A percentile compares a stretch with the other conserved stretches of the same genome.
These are phyloP conservation scores for Catostomus latipinnis DNA, from an alignment of 2,797 vertebrate species.

Conservation along the genomic window DNA sequence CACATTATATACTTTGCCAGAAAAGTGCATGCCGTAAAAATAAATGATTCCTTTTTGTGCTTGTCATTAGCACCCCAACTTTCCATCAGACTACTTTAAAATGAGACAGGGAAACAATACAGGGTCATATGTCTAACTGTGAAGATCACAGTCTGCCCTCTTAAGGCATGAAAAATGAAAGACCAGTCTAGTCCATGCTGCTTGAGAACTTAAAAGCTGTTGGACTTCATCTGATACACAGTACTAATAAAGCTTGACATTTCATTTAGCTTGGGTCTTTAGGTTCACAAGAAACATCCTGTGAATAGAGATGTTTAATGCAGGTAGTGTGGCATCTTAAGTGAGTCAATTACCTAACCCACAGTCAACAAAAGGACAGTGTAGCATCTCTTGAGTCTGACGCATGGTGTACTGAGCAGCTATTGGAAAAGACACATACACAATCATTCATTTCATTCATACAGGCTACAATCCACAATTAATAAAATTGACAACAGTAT, in stretches of 20 bases:
- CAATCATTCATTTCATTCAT: background rate
- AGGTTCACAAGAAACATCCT: background rate
- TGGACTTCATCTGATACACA: conserved; percentile 15
- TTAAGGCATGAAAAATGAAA: conserved; percentile 1
- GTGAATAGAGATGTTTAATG: conserved; percentile 32
- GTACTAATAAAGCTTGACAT: conserved; percentile 44
- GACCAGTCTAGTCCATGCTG: background rate
- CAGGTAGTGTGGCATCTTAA: background rate
- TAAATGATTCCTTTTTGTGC: conserved; percentile 27
- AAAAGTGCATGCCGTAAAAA: conserved; percentile 12
- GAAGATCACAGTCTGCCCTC: conserved; percentile 13
- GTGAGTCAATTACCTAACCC: conserved; percentile 24
- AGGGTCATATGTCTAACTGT: conserved; percentile 2
- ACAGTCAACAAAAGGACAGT: conserved; percentile 7
- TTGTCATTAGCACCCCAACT: conserved; percentile 16
- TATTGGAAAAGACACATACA: background rate
- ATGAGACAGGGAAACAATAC: conserved; percentile 17
- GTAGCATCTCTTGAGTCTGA: background rate
- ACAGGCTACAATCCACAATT: too few relatives aligned
- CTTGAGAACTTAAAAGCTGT: conserved; percentile 1
- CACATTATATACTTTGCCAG: background rate
- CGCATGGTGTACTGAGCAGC: background rate
- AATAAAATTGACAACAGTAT: too few relatives aligned
- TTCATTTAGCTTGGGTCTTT: conserved; percentile 32
- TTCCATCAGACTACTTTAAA: conserved; percentile 21